Evolutionary conservation across 2,888 invertebrate genomes (phyloP).

Genomic region (Catocala fraxini): DNA sequence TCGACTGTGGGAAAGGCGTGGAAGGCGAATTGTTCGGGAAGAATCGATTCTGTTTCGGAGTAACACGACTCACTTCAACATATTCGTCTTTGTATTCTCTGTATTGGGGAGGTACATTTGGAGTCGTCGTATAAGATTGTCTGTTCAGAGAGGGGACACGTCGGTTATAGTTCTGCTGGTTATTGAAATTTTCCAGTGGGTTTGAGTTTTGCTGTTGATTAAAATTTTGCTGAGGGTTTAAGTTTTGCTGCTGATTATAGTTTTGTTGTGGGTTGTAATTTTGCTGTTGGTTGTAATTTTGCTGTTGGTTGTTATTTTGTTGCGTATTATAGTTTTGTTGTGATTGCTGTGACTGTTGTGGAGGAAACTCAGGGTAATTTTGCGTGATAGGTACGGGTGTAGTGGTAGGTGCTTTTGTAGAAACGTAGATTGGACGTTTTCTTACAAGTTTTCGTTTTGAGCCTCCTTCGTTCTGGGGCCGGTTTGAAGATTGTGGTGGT

Average conservation of each 20-base stretch:
- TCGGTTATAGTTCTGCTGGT: constrained; percentile 58
- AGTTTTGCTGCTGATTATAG: constrained; percentile 21
- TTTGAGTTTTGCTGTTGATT: constrained; percentile 19
- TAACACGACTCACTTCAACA: constrained; percentile 80
- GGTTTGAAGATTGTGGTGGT: constrained; percentile 56
- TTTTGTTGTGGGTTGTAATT: constrained; percentile 60
- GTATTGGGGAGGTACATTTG: constrained; percentile 75
- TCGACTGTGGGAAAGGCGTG: constrained; percentile 65
- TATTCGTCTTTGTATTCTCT: constrained; percentile 79
- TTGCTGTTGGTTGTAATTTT: constrained; percentile 56
- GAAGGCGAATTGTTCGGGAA: constrained; percentile 67
- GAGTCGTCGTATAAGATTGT: constrained; percentile 55
- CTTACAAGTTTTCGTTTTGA: constrained; percentile 77
- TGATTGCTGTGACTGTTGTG: constrained; percentile 42
- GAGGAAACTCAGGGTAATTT: constrained; percentile 55
- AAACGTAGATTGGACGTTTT: constrained; percentile 74
- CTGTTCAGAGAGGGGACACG: constrained; percentile 59
- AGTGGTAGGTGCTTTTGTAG: constrained; percentile 66
- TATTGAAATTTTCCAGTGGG: constrained; percentile 24
- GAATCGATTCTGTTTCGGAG: constrained; percentile 73
- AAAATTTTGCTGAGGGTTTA: constrained; percentile 13
- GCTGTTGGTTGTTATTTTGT: constrained; percentile 58
- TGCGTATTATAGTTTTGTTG: constrained; percentile 17
- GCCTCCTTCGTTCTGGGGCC: constrained; percentile 63
- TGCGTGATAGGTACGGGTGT: constrained; percentile 64